phyloP scores from a whole-genome alignment of 1,140 invertebrate species.

The Ephestia elutella region DNA sequence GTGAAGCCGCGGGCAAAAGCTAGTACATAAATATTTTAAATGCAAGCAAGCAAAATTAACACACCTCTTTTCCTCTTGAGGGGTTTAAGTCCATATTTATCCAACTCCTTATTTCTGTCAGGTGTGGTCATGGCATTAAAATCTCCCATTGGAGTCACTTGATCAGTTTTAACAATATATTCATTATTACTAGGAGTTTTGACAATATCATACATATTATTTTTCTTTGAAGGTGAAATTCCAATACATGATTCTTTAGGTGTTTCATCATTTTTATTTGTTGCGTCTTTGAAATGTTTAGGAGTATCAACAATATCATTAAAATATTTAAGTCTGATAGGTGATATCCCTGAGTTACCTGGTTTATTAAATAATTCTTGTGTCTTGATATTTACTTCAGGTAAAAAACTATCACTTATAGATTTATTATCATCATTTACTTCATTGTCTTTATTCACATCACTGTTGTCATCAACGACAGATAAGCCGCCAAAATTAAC shows the following conservation, averaged over 20 bases:
- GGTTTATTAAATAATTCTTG: neutral
- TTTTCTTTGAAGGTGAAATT: slow-evolving; percentile 3
- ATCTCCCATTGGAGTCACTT: slow-evolving; percentile 74
- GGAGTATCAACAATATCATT: slow-evolving; percentile 8
- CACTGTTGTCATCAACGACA: slow-evolving; percentile 23
- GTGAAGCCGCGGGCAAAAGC: too few relatives aligned
- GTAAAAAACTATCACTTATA: slow-evolving; percentile 25
- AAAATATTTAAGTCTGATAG: neutral
- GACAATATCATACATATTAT: slow-evolving; percentile 15
- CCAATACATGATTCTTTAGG: neutral
- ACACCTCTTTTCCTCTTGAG: slow-evolving; percentile 75
- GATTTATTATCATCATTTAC: slow-evolving; percentile 15
- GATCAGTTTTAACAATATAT: slow-evolving; percentile 68
- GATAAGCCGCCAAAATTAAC: slow-evolving; percentile 39
- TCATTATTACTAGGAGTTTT: slow-evolving; percentile 48
- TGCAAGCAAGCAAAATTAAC: neutral
- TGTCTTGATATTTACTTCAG: slow-evolving; percentile 15
- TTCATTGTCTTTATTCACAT: slow-evolving; percentile 11
- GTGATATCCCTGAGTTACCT: neutral
- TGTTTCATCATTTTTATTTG: neutral
- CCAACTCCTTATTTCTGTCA: slow-evolving; percentile 68
- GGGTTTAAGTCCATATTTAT: slow-evolving; percentile 76
- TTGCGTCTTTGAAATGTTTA: neutral
- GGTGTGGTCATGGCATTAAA: slow-evolving; percentile 73
- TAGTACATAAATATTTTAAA: too few relatives aligned